Evolutionary conservation across 2,888 invertebrate species (phyloP).

Genomic region (Drosophila imparisetae): DNA sequence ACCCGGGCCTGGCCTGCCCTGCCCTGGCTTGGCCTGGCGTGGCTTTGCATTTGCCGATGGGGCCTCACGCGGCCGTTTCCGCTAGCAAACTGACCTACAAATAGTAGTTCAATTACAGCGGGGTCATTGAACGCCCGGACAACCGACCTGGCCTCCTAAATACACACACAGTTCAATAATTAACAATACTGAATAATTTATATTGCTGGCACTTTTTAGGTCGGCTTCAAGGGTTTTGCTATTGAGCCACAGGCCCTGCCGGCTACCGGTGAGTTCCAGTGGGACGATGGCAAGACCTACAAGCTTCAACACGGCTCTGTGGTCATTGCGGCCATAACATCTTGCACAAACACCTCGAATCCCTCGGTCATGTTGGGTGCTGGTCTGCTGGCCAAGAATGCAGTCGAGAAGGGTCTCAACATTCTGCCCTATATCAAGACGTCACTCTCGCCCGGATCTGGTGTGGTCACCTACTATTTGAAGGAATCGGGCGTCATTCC

Average conservation of each 20-base stretch:
- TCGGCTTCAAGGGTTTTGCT: constrained; percentile 97
- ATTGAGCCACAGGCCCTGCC: constrained; percentile 88
- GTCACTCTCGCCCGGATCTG: constrained; percentile 97
- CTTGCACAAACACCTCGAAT: constrained; percentile 99
- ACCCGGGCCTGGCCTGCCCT: constrained; percentile 37
- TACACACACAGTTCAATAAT: not conserved
- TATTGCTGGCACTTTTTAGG: constrained; percentile 85
- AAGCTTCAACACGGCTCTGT: constrained; percentile 95
- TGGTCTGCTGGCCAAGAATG: constrained; percentile 96
- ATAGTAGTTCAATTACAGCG: constrained; percentile 9
- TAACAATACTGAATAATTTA: constrained; percentile 15
- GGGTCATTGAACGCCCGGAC: constrained; percentile 65
- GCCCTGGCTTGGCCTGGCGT: not conserved
- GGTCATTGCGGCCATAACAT: constrained; percentile 98
- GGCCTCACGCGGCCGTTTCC: constrained; percentile 63
- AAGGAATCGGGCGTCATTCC: constrained; percentile 96
- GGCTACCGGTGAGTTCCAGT: constrained; percentile 90
- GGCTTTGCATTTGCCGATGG: constrained; percentile 23
- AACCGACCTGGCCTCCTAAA: not conserved
- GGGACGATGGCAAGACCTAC: constrained; percentile 91
- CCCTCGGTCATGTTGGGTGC: constrained; percentile 99
- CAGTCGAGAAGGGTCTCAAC: constrained; percentile 94
- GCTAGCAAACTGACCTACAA: constrained; percentile 79
- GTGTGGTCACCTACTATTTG: constrained; percentile 93
- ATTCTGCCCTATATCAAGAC: constrained; percentile 98